Evolutionary conservation across 2,113 vertebrate genomes (phyloP).

Genomic region (Coracopsis vasa): DNA sequence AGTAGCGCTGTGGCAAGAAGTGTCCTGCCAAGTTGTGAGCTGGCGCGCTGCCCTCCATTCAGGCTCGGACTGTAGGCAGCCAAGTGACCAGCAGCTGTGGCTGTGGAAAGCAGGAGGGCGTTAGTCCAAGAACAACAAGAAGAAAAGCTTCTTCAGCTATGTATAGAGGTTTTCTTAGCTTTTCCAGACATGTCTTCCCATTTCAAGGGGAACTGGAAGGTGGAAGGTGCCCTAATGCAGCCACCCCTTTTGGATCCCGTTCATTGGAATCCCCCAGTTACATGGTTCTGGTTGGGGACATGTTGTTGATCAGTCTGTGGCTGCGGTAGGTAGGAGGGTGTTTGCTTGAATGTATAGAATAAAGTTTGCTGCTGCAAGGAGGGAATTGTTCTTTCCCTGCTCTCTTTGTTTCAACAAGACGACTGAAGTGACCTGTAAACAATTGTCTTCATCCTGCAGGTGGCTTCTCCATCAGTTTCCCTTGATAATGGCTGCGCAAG

Average conservation of each 20-base stretch:
- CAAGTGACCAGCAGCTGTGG: conserved; percentile 74
- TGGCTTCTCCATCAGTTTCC: not conserved
- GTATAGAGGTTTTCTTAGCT: conserved; percentile 7
- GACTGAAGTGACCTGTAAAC: not conserved
- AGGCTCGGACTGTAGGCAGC: conserved; percentile 55
- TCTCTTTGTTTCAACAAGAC: not conserved
- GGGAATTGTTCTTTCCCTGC: not conserved
- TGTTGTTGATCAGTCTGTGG: not conserved
- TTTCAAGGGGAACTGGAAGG: not conserved
- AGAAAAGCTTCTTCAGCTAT: conserved; percentile 7
- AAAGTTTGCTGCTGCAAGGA: not conserved
- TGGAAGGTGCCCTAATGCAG: not conserved
- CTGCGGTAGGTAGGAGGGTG: not conserved
- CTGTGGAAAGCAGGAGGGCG: conserved; percentile 41
- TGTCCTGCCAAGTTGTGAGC: conserved; percentile 49
- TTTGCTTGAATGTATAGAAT: not conserved
- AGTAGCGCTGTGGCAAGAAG: conserved; percentile 17
- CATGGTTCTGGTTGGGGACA: not conserved
- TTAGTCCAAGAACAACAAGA: conserved; percentile 53
- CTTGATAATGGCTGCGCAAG: not conserved
- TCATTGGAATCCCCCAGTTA: not conserved
- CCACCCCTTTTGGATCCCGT: not conserved
- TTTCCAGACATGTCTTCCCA: not conserved
- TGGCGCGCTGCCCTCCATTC: conserved; percentile 69
- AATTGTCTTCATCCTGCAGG: not conserved